Evolutionary conservation across 2,113 vertebrate genomes (phyloP).

Genomic region (Pimephales promelas): DNA sequence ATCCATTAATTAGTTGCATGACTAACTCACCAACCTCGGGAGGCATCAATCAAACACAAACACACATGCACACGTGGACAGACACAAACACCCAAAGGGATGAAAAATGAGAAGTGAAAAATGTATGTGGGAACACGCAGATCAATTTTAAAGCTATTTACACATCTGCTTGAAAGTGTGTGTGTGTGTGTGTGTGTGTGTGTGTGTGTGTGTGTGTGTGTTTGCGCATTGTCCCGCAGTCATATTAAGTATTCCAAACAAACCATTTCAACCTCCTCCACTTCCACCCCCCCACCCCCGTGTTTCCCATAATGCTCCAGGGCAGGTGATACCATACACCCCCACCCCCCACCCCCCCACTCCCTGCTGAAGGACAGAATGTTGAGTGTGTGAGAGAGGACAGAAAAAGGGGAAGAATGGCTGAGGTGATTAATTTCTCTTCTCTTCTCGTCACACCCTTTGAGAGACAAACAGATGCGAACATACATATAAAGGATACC

Average conservation of each 20-base stretch:
- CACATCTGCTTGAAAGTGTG: constrained; percentile 16
- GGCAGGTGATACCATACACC: constrained; percentile 41
- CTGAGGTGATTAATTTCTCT: constrained; percentile 53
- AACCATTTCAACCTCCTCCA: constrained; percentile 39
- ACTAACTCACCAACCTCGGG: constrained; percentile 38
- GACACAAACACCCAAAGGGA: constrained; percentile 29
- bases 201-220: not conserved
- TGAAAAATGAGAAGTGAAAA: constrained; percentile 37
- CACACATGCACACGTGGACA: constrained; percentile 32
- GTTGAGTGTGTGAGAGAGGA: constrained; percentile 32
- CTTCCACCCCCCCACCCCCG: not conserved
- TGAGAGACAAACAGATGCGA: constrained; percentile 27
- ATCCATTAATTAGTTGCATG: constrained; percentile 52
- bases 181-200: constrained; percentile 10
- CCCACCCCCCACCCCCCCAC: constrained; percentile 20
- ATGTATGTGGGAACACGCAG: constrained; percentile 28
- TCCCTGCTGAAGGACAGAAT: constrained; percentile 48
- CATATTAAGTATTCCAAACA: constrained; percentile 47
- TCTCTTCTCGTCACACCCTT: constrained; percentile 12
- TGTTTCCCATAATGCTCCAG: constrained; percentile 52
- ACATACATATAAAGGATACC: constrained; percentile 1
- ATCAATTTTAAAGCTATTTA: constrained; percentile 40
- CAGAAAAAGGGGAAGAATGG: constrained; percentile 20
- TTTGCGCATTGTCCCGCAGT: constrained; percentile 35
- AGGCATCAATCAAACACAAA: constrained; percentile 37